phyloP scores from a whole-genome alignment of 2,888 invertebrate genomes.

The Drosophila pegasa region DNA sequence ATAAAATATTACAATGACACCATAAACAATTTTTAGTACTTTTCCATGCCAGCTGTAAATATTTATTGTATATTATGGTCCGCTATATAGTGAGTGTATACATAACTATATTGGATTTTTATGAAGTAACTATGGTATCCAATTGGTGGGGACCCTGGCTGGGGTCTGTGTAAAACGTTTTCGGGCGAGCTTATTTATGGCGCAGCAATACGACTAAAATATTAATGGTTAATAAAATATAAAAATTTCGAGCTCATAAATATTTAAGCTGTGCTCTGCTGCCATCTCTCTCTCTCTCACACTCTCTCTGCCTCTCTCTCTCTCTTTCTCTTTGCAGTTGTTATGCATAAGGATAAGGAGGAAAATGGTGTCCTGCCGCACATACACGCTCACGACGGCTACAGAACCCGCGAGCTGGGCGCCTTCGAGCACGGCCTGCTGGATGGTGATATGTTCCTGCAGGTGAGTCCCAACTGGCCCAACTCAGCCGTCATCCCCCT shows the following conservation, averaged over 20 bases:
- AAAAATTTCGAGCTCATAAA: conserved; percentile 52
- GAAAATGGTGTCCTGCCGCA: conserved; percentile 90
- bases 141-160: conserved; percentile 15
- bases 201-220: conserved; percentile 46
- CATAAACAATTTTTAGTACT: conserved; percentile 78
- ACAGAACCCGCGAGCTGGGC: conserved; percentile 90
- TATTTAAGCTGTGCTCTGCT: conserved; percentile 41
- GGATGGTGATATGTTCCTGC: conserved; percentile 97
- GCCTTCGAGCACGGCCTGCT: conserved; percentile 95
- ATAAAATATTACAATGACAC: conserved; percentile 81
- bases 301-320: conserved; percentile 11
- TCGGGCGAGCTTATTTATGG: conserved; percentile 64
- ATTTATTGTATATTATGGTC: conserved; percentile 67
- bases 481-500: background rate
- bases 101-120: conserved; percentile 70
- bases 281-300: conserved; percentile 3
- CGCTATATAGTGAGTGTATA: conserved; percentile 30
- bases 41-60: conserved; percentile 72
- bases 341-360: conserved; percentile 97
- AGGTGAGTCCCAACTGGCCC: conserved; percentile 87
- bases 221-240: conserved; percentile 73
- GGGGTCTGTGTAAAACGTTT: conserved; percentile 36
- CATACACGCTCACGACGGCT: conserved; percentile 87
- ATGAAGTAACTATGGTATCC: conserved; percentile 75
- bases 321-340: conserved; percentile 89